Base-by-base conservation (phyloP, 1,140 invertebrate genomes). In the Sesamia nonagrioides region DNA sequence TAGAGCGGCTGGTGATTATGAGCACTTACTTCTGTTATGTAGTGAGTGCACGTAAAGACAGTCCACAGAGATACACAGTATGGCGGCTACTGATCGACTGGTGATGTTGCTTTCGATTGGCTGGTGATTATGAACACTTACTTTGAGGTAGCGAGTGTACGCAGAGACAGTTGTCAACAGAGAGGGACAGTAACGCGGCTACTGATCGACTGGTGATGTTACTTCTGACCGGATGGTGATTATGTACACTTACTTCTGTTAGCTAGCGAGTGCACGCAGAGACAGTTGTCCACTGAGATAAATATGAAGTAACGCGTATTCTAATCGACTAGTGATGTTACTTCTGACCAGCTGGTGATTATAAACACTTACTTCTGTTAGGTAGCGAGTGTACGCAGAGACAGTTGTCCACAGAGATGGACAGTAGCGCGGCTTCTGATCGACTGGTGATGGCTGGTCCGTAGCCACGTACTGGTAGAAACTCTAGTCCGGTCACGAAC, bases 321-420 rank as follows among this genome's bases (percentile, higher is more conserved):
- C 97, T 37, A n/a, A 60, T 15, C 17, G n/a, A 3, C n/a, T 18
- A 0, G 9, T 21, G 6, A 54, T 17, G 5, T 52, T 9, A n/a
- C 1, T 18, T 54, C 7, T 21, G 42, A 45, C 3, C 11, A 3
- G 42, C 11, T 45, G 42, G 42, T 7, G 42, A 45, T 45, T 45
- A 80, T 75, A 42, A 9, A 35, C 86, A 96, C 97, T 96, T 95
- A 98, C 98, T 95, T 96, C 97, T 96, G 90, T 96, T 96, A 42
- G 97, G 97, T 93, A 99, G 96, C 89, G 97, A 98, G 94, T 99
- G 98, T 87, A 99, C 96, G 87, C 97, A 98, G 77, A 99, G 97
- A 95, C 97, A 97, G 95, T 99, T 99, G 95, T 99, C 98, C 54
- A 99, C 98, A 18, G 98, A 99, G 84, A 99, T 98, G 89, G 98